Base-by-base conservation (phyloP, 2,797 vertebrate genomes). In the Dallia pectoralis region DNA sequence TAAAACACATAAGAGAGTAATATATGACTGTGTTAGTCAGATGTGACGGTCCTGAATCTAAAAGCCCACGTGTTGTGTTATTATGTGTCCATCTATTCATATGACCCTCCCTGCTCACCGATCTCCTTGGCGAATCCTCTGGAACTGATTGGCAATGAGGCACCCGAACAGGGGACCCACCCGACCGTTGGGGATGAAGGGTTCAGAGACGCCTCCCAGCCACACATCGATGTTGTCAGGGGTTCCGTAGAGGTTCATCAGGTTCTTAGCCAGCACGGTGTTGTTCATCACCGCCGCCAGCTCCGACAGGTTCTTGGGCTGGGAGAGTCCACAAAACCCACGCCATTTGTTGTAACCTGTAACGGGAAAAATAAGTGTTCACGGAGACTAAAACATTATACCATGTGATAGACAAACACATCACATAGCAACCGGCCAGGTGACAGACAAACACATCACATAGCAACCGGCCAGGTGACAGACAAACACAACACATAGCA, bases 281-380 rank as follows among this genome's bases (percentile, higher is more conserved):
- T 86, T 85, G 3, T 93, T 92, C 70, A 98, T 36, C 12, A 97
- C 95, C 0, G 1, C 0, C 0, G 86, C 84, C 74, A 97, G 79
- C 72, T 96, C 76, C 0, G 1, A 0, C 1, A 63, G 0, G 0
- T 85, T 93, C 29, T 1, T 15, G 1, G 96, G 96, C n/a, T 91
- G 67, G 0, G 94, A 93, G 64, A 98, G 93, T 1, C 87, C 90
- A 70, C 95, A 98, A 85, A 95, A 96, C 16, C 6, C 40, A 1
- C 95, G 92, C 96, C 95, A 98, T 67, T 89, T 86, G 32, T 94
- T 96, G 86, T 97, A 97, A 33, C 95, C 96, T 98, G 49, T 51
- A 51, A 11, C 16, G 7, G 32, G 3, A 56, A 0, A 22, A 36
- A 0, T 29, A 72, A 6, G 18, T 27, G 36, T 30, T 40, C 25